phyloP scores from a whole-genome alignment of 2,113 vertebrate species.

The Onychorhynchus coronatus region DNA sequence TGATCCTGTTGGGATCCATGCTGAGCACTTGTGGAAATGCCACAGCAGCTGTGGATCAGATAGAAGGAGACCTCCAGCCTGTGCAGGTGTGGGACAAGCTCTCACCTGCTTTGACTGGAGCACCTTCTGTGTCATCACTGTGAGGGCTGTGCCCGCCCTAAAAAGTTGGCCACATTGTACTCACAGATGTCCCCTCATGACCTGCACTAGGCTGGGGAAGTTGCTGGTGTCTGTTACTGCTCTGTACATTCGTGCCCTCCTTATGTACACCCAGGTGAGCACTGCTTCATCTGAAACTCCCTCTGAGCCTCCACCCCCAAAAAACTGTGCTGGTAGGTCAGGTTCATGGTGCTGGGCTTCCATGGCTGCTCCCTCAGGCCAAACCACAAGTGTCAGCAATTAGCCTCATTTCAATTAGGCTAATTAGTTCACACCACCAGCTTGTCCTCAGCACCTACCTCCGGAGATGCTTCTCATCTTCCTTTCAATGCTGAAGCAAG shows the following conservation, averaged over 20 bases:
- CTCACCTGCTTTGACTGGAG: background rate
- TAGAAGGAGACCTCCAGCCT: background rate
- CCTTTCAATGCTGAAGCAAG: background rate
- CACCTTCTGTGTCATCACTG: background rate
- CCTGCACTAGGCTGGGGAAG: background rate
- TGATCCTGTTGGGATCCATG: background rate
- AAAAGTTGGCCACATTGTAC: background rate
- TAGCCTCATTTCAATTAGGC: background rate
- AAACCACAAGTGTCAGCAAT: background rate
- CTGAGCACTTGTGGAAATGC: background rate
- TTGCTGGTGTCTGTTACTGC: background rate
- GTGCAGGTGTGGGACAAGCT: background rate
- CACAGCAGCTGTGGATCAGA: background rate
- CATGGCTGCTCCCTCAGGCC: background rate
- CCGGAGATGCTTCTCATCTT: background rate
- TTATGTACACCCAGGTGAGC: background rate
- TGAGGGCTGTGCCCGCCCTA: background rate
- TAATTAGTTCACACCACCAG: background rate
- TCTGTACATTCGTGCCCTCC: background rate
- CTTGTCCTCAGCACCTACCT: background rate
- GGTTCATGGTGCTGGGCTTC: background rate
- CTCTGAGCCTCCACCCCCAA: background rate
- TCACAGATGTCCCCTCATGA: rapidly evolving
- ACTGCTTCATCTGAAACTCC: background rate
- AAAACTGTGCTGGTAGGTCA: background rate